Conservation (phyloP, 2,113 vertebrate species). For the Rousettus leschenaultii region DNA sequence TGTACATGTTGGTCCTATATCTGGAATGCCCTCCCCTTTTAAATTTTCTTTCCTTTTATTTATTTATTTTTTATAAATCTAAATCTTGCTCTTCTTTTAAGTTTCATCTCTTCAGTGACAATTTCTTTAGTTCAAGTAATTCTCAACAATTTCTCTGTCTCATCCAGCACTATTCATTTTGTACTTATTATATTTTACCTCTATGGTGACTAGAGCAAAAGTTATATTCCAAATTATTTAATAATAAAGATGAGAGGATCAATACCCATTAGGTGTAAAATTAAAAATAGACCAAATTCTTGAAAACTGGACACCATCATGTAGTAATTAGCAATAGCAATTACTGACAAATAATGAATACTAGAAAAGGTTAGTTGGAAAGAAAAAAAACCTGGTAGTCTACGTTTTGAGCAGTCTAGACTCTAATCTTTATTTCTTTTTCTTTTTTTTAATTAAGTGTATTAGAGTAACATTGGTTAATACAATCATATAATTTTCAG, state of each 20-base stretch:
- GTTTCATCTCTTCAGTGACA: not conserved
- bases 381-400: not conserved
- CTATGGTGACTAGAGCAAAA: not conserved
- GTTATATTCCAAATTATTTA: not conserved
- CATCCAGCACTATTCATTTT: not conserved
- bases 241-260: not conserved
- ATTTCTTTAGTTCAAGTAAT: not conserved
- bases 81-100: not conserved
- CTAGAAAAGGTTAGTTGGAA: not conserved
- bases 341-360: not conserved
- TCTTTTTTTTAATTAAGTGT: too few relatives aligned
- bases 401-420: not conserved
- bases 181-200: not conserved
- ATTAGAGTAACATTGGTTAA: too few relatives aligned
- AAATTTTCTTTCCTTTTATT: not conserved
- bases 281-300: slow-evolving; percentile 27
- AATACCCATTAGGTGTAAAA: not conserved
- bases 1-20: not conserved
- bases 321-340: not conserved
- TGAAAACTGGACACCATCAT: not conserved
- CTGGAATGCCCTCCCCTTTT: not conserved
- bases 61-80: not conserved
- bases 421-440: not conserved
- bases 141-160: not conserved
- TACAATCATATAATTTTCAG: too few relatives aligned